These are phyloP conservation scores for Athene noctua DNA, from an alignment of 2,113 vertebrate species.

Conservation along the genomic window DNA sequence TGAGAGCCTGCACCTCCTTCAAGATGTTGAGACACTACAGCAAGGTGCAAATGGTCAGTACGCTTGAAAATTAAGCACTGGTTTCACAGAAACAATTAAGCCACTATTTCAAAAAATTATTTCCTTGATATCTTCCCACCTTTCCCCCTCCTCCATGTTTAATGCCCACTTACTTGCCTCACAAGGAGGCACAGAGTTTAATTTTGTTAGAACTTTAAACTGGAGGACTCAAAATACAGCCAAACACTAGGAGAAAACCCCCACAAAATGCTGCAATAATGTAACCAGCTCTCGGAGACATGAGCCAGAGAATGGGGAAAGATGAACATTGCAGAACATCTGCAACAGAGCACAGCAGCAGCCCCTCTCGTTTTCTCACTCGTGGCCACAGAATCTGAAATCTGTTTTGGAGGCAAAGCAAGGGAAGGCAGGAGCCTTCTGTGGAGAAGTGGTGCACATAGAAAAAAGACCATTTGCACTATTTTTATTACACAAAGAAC, in stretches of 20 bases:
- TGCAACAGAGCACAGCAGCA: not conserved
- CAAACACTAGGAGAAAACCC: not conserved
- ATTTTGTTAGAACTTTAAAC: not conserved
- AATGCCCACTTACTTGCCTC: not conserved
- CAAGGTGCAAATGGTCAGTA: not conserved
- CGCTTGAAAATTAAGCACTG: not conserved
- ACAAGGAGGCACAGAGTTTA: not conserved
- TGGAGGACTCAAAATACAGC: not conserved
- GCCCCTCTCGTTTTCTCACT: not conserved
- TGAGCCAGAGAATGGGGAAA: not conserved
- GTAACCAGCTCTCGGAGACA: not conserved
- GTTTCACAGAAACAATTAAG: not conserved
- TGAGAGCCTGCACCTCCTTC: not conserved
- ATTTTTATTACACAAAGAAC: not conserved
- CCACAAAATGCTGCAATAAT: not conserved
- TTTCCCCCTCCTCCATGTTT: accelerated
- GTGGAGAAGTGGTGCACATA: not conserved
- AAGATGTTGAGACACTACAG: not conserved
- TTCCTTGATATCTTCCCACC: not conserved
- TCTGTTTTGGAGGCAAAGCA: not conserved
- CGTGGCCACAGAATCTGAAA: not conserved
- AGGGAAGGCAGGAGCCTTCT: not conserved
- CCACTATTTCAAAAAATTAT: not conserved
- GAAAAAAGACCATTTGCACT: not conserved
- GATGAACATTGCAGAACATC: accelerated